Evolutionary conservation across 2,888 invertebrate genomes (phyloP).

Genomic region (Thecophora atra): DNA sequence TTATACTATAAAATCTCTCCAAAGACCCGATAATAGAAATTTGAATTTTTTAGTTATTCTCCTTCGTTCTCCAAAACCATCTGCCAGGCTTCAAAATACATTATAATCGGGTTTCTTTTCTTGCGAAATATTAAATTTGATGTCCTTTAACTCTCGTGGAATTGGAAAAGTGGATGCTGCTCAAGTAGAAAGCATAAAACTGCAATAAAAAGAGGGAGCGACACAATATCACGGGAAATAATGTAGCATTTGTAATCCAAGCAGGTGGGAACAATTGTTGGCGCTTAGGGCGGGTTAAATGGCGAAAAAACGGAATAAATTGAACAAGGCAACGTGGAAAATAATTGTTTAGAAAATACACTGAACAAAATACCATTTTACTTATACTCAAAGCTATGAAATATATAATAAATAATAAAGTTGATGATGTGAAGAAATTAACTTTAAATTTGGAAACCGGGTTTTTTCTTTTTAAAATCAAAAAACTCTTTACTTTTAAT

Average conservation of each 20-base stretch:
- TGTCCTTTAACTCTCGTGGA: not conserved
- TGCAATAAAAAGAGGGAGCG: not conserved
- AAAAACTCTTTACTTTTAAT: too few species aligned
- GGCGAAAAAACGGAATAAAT: not conserved
- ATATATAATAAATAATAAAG: too few species aligned
- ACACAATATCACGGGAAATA: slow-evolving; percentile 1
- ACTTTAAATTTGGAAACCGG: too few species aligned
- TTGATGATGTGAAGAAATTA: too few species aligned
- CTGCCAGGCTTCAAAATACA: too few species aligned
- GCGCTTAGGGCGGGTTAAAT: not conserved
- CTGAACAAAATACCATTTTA: not conserved
- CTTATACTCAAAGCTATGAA: too few species aligned
- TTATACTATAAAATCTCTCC: too few species aligned
- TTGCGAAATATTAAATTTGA: slow-evolving; percentile 7
- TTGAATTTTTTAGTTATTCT: too few species aligned
- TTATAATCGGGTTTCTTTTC: too few species aligned
- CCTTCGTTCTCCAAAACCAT: too few species aligned
- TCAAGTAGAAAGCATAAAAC: not conserved
- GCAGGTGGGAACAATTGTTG: slow-evolving; percentile 4
- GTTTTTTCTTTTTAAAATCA: too few species aligned
- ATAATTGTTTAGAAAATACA: slow-evolving; percentile 7
- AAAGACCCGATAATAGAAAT: too few species aligned
- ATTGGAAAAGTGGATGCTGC: not conserved
- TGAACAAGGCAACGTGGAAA: not conserved
- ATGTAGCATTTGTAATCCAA: not conserved